Conservation (phyloP, 2,113 vertebrate genomes). For the Saguinus midas region DNA sequence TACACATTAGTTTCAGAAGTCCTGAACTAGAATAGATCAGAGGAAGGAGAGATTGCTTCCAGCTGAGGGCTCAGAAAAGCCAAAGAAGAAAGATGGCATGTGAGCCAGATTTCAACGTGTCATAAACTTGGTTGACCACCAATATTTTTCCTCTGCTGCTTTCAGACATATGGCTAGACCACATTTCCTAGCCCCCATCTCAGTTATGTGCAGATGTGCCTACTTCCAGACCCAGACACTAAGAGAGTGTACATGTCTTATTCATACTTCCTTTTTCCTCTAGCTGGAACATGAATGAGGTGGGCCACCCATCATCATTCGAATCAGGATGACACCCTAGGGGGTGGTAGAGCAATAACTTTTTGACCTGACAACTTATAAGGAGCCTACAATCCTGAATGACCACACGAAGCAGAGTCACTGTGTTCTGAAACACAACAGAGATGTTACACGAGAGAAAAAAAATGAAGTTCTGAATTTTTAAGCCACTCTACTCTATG, state of each 20-base stretch:
- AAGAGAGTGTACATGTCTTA: neutral
- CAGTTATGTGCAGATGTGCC: neutral
- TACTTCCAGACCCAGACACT: neutral
- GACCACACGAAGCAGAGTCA: neutral
- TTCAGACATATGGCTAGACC: neutral
- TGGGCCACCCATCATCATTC: neutral
- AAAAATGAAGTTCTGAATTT: slow-evolving; percentile 22
- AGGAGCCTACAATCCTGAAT: neutral
- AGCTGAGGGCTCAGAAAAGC: neutral
- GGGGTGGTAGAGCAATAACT: neutral
- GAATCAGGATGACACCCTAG: neutral
- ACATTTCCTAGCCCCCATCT: neutral
- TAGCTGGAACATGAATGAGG: neutral
- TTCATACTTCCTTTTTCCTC: neutral
- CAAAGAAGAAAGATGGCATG: neutral
- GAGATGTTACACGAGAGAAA: neutral
- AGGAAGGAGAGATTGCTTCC: slow-evolving; percentile 14
- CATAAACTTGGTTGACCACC: neutral
- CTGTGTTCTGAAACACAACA: neutral
- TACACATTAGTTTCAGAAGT: neutral
- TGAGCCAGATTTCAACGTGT: neutral
- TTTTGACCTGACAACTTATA: neutral
- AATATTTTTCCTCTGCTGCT: neutral
- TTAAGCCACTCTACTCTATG: neutral
- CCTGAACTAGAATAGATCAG: neutral